Evolutionary conservation across 2,888 invertebrate species (phyloP), one percentile per base, ranked within the genome.

Genomic region (Napeogenes sylphis): DNA sequence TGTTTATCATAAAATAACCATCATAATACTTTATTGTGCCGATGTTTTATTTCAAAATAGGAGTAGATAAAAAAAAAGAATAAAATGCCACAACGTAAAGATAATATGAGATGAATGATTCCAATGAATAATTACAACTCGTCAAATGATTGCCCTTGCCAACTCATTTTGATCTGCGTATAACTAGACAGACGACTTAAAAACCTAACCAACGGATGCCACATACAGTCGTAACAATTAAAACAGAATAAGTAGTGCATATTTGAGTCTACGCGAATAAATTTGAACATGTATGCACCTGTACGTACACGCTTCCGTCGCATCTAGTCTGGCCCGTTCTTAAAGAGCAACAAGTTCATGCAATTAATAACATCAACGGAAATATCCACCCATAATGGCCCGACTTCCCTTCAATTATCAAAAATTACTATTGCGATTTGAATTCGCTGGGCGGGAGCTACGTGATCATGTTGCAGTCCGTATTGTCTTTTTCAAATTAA

Each of bases 401-500:
- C 73, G 69, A 74, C 82, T 83, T 85, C 86, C 84, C 82, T 78
- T 85, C 76, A 78, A 84, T 85, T 85, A 85, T 84, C 84, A 84
- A 83, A 87, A 87, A 85, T 84, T 83, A 83, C 83, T 85, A 85
- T 87, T 85, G 86, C 87, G 81, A 83, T 85, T 80, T 83, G 78
- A 81, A 82, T 83, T 80, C 72, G 74, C 77, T 80, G 82, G 87
- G 86, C 84, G 83, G 75, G 72, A 60, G 61, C 74, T 71, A 83
- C 85, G 82, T 83, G 86, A 84, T 85, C 81, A 77, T 73, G 75
- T 83, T 82, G 76, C 78, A 77, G 65, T 75, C 65, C 68, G 70
- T 71, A 83, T 88, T 88, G 89, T 90, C 87, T 89, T 87, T 81
- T 82, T 77, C 71, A 83, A 87, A 89, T 87, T 86, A 87, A 90